Base-by-base conservation (phyloP, 2,113 vertebrate genomes). In the Hypocryptadius cinnamomeus region DNA sequence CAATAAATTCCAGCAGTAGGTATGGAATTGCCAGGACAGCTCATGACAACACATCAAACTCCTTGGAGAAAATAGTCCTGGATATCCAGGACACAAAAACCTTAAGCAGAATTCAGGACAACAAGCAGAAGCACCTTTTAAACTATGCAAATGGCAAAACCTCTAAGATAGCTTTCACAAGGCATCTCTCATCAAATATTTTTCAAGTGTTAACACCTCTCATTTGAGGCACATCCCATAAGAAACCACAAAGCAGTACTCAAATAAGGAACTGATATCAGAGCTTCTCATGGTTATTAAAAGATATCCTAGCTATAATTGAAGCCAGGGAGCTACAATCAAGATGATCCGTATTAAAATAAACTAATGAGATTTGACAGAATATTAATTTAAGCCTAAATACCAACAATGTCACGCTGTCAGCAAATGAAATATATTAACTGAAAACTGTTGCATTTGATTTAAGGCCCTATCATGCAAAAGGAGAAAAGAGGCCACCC, bases 371-470 rank as follows among this genome's bases (percentile, higher is more conserved):
- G 90, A 92, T 94, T 86, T 88, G 88, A 87, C 91, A 96, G 68
- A 96, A 79, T 63, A 47, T 73, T 44, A 93, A 89, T 92, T 92
- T 89, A 91, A 87, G 76, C 74, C 91, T 93, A 89, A 93, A 94
- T 77, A 93, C 74, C 85, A 96, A 93, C 92, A 92, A 80, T 74
- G 65, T 88, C 90, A 86, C 13, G 12, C 85, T 90, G 76, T 63
- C 88, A 83, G 76, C 72, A 95, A 82, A 87, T 87, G 54, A 93
- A 96, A 93, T 79, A n/a, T 2, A 76, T 77, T 91, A 96, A 79
- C 50, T 59, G 64, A 95, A 94, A 94, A 87, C 73, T 85, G 86
- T 71, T 95, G 80, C 66, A 4, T 89, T 90, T 87, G 48, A 93
- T 89, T 84, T 72, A 81, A 87, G 50, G 45, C 20, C 54, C 35